phyloP scores from a whole-genome alignment of 2,797 vertebrate genomes.

The Sebastes variabilis region DNA sequence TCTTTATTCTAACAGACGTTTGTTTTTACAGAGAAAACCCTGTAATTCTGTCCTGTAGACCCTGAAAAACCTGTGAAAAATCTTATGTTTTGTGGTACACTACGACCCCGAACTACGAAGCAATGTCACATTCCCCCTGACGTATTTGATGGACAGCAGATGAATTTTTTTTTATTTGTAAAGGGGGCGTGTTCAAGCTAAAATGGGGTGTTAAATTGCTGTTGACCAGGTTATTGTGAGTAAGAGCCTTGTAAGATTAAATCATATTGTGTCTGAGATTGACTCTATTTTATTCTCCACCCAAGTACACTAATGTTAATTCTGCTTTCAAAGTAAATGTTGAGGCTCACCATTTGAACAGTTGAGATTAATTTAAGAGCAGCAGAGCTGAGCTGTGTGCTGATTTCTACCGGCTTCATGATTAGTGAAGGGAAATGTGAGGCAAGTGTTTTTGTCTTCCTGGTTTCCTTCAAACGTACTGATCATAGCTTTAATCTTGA shows the following conservation, averaged over 20 bases:
- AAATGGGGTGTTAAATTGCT: background rate
- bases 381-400: background rate
- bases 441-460: conserved; percentile 5
- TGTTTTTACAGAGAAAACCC: background rate
- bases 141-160: background rate
- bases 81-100: background rate
- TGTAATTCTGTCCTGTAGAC: background rate
- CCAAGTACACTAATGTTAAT: background rate
- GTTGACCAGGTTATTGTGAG: background rate
- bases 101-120: background rate
- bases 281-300: background rate
- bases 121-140: background rate
- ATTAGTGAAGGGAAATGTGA: conserved; percentile 11
- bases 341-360: background rate
- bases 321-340: conserved; percentile 12
- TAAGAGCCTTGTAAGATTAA: background rate
- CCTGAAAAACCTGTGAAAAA: background rate
- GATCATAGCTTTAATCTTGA: conserved; percentile 57
- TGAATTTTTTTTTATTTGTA: background rate
- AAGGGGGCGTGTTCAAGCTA: background rate
- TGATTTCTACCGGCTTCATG: background rate
- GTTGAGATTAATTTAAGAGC: background rate
- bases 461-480: conserved; percentile 26
- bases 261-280: background rate
- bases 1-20: background rate